phyloP scores from a whole-genome alignment of 2,888 invertebrate species.

The Oscheius myriophilus region DNA sequence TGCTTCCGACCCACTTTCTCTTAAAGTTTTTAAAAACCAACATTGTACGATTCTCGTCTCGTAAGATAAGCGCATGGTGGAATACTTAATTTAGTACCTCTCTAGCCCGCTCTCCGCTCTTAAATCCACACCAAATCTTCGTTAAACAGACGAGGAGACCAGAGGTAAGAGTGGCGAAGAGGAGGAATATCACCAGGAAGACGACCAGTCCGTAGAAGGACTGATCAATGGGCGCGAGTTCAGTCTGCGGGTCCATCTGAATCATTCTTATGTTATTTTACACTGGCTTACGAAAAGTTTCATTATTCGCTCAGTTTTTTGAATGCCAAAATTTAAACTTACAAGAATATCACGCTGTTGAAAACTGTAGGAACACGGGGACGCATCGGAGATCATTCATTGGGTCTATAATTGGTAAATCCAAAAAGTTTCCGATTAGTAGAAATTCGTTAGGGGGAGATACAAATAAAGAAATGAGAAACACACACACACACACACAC shows the following conservation, averaged over 20 bases:
- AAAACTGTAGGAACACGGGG: constrained; percentile 22
- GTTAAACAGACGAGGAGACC: constrained; percentile 57
- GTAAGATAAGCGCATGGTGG: too few relatives aligned
- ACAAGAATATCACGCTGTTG: not conserved
- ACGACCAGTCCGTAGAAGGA: constrained; percentile 46
- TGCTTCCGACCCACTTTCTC: too few relatives aligned
- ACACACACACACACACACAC: too few relatives aligned
- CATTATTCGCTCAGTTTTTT: too few relatives aligned
- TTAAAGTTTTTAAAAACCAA: too few relatives aligned
- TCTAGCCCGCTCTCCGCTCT: constrained; percentile 10
- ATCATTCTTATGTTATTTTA: not conserved
- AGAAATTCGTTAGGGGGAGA: too few relatives aligned
- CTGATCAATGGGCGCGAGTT: constrained; percentile 24
- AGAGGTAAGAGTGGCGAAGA: constrained; percentile 58
- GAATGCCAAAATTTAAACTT: too few relatives aligned
- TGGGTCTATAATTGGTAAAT: not conserved
- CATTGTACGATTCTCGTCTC: too few relatives aligned
- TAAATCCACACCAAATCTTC: constrained; percentile 59
- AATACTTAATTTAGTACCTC: too few relatives aligned
- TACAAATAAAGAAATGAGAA: too few relatives aligned
- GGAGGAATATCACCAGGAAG: constrained; percentile 56
- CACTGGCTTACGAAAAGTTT: constrained; percentile 1
- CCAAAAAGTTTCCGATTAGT: too few relatives aligned
- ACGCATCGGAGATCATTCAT: constrained; percentile 19
- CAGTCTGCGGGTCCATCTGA: constrained; percentile 28